These are phyloP conservation scores for Theonella swinhoei DNA, from an alignment of 37 sponge, comb jelly and placozoan species.

Conservation along the genomic window DNA sequence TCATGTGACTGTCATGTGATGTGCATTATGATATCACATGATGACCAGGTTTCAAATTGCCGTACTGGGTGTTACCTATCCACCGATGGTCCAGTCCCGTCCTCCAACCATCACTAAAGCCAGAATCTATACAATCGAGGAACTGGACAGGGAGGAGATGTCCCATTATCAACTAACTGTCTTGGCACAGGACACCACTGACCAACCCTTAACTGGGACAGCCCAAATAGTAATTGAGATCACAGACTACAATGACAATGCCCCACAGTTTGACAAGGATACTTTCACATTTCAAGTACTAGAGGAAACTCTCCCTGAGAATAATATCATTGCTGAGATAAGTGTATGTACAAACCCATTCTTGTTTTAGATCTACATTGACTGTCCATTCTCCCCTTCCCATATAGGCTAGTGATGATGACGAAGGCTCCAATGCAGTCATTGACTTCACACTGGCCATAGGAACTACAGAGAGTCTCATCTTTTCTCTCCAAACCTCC, in stretches of 20 bases:
- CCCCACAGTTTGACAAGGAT: conserved; percentile 16
- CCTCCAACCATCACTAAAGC: conserved; percentile 31
- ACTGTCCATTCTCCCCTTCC: too few relatives aligned
- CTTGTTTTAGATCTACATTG: too few relatives aligned
- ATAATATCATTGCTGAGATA: neutral
- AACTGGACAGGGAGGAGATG: conserved; percentile 42
- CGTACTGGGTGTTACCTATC: neutral
- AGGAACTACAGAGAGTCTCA: neutral
- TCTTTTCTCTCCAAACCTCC: neutral
- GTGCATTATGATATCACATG: neutral
- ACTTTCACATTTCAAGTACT: conserved; percentile 1
- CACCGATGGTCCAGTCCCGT: conserved; percentile 5
- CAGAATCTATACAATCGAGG: neutral
- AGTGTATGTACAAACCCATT: neutral
- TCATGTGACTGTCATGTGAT: too few relatives aligned
- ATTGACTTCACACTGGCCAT: neutral
- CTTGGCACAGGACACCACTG: conserved; percentile 7
- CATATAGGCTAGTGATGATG: conserved; percentile 29
- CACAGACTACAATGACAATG: conserved; percentile 37
- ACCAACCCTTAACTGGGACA: conserved; percentile 8
- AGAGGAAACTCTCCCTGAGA: conserved; percentile 4
- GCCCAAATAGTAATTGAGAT: conserved; percentile 22
- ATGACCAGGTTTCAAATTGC: conserved; percentile 5
- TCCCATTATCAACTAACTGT: conserved; percentile 15
- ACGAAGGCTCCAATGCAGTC: conserved; percentile 21